phyloP scores from a whole-genome alignment of 2,888 invertebrate genomes.

The Leptinotarsa haldemani region DNA sequence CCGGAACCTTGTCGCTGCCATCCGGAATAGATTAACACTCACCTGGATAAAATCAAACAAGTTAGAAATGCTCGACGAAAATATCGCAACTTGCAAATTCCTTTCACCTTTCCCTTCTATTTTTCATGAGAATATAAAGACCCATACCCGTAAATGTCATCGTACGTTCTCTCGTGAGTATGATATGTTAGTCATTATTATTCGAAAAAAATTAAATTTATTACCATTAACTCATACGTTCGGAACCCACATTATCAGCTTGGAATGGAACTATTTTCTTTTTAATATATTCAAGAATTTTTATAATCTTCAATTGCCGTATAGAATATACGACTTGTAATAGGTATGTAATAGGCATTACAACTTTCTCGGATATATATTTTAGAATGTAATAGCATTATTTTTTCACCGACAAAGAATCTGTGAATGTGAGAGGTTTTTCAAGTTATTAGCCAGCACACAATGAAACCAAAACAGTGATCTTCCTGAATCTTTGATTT shows the following conservation, averaged over 20 bases:
- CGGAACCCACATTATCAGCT: neutral
- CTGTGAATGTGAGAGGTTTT: no score
- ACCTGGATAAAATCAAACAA: neutral
- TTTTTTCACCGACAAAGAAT: no score
- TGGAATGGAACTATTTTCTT: neutral
- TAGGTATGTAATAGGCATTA: no score
- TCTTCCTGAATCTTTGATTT: no score
- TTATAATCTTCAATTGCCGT: neutral
- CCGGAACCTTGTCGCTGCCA: neutral
- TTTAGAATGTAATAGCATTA: no score
- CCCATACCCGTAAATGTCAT: neutral
- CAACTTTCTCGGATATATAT: no score
- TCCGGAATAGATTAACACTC: neutral
- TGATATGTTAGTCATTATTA: slow-evolving; percentile 7
- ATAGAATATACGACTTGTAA: neutral
- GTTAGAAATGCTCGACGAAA: neutral
- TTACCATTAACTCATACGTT: neutral
- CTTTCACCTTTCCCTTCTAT: slow-evolving; percentile 13
- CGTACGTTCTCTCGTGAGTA: slow-evolving; percentile 7
- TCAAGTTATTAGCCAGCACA: no score
- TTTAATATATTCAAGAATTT: slow-evolving; percentile 3
- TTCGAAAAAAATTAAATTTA: neutral
- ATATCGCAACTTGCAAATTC: neutral
- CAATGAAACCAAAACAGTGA: no score
- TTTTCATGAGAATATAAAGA: neutral